Evolutionary conservation across 2,797 vertebrate genomes (phyloP), one percentile per base, ranked within the genome.

Genomic region (Pangasius macronema): DNA sequence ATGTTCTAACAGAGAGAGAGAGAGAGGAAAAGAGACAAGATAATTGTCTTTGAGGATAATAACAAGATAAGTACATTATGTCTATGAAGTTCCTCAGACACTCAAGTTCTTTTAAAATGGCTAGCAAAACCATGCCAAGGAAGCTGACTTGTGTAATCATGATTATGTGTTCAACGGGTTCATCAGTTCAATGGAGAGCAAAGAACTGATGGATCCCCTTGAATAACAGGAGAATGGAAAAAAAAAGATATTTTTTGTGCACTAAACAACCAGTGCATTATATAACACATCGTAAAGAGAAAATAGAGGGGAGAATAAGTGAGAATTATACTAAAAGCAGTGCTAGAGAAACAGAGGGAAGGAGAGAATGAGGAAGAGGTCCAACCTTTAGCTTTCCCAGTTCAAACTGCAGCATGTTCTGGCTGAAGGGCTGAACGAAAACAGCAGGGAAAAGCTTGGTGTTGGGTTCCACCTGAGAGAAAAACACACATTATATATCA

Each of bases 381-480:
- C 92, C 89, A 84, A 97, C 98, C 97, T 98, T 99, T 84, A 97
- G 96, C 92, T 99, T 98, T 46, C 98, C 98, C 89, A 99, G 59
- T 89, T 99, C 98, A 87, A 99, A 94, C 92, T 99, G 98, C 86
- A 97, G 67, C 92, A 99, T 94, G 30, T 97, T 98, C 93, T 98
- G 98, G 89, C 94, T 96, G 72, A 94, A 94, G 5, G 98, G 98
- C 86, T 97, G 95, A 70, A 95, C 93, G 8, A 98, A 97, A 73
- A 97, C 96, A 0, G 98, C 98, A 7, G 97, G 98, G 89, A 99
- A 99, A 57, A 99, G 95, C 91, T 98, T 99, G n/a, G 98, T 98
- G 95, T 98, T 98, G 83, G 97, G 98, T 89, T 98, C 98, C 95
- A 99, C 98, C 98, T 99, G 91, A 86, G 87, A 89, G 0, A 67